phyloP scores from a whole-genome alignment of 2,797 vertebrate species.

The Rhinatrema bivittatum region DNA sequence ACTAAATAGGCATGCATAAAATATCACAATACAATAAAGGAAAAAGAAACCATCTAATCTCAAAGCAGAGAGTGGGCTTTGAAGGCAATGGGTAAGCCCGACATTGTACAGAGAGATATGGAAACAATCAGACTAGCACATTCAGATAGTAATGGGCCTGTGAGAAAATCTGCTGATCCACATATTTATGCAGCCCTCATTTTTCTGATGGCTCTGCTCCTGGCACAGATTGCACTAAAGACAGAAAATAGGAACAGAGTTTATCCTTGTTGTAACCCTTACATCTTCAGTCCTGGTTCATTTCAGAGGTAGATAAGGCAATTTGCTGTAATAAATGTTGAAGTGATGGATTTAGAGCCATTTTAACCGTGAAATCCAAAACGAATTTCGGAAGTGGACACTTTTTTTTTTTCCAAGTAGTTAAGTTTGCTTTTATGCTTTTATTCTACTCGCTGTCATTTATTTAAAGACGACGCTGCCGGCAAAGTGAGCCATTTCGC shows the following conservation, averaged over 20 bases:
- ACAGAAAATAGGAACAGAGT: not conserved
- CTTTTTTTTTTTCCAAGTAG: constrained; percentile 8
- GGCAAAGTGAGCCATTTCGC: not conserved
- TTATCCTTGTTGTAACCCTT: not conserved
- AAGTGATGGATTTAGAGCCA: not conserved
- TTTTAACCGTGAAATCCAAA: not conserved
- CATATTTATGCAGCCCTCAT: not conserved
- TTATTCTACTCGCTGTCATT: too few relatives aligned
- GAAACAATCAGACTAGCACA: too few relatives aligned
- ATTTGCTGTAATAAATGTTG: not conserved
- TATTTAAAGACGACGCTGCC: too few relatives aligned
- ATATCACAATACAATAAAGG: too few relatives aligned
- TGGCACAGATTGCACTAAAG: not conserved
- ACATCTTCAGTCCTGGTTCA: not conserved
- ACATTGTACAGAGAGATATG: too few relatives aligned
- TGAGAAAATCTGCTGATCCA: rapidly evolving
- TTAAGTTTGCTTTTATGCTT: too few relatives aligned
- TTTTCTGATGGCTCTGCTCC: not conserved
- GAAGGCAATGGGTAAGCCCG: too few relatives aligned
- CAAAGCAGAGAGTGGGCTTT: too few relatives aligned
- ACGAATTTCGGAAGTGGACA: not conserved
- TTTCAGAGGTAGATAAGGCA: not conserved
- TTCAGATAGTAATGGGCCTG: too few relatives aligned
- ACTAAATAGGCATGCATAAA: too few relatives aligned
- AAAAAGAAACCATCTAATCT: too few relatives aligned